Evolutionary conservation across 2,888 invertebrate species (phyloP).

Genomic region (Oligia fasciuncula): DNA sequence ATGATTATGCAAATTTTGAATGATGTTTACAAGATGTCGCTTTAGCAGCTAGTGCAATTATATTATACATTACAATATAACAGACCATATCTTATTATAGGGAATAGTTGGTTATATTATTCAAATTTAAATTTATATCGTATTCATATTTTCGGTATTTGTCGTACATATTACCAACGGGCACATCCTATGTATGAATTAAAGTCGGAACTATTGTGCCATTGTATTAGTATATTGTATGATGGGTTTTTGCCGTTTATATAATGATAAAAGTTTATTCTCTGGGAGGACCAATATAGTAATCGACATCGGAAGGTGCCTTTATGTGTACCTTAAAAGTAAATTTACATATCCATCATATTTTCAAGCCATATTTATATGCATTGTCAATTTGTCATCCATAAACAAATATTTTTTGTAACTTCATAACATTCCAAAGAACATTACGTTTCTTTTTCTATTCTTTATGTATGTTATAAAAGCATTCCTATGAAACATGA

Average conservation of each 20-base stretch:
- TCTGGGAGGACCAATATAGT: constrained; percentile 83
- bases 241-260: constrained; percentile 68
- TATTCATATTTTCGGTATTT: constrained; percentile 70
- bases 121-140: constrained; percentile 64
- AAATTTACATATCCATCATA: constrained; percentile 74
- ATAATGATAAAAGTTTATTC: constrained; percentile 75
- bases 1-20: constrained; percentile 77
- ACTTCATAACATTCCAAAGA: constrained; percentile 89
- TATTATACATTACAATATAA: constrained; percentile 71
- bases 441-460: constrained; percentile 78
- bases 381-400: constrained; percentile 47
- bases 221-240: constrained; percentile 69
- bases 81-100: constrained; percentile 69
- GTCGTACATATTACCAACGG: constrained; percentile 66
- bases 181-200: constrained; percentile 69
- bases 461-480: constrained; percentile 74
- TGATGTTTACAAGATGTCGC: constrained; percentile 79
- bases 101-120: constrained; percentile 54
- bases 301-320: constrained; percentile 81
- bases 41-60: constrained; percentile 87
- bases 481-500: constrained; percentile 82
- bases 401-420: constrained; percentile 64
- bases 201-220: constrained; percentile 72
- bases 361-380: constrained; percentile 56
- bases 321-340: constrained; percentile 80